Evolutionary conservation across 2,888 invertebrate genomes (phyloP).

Genomic region (Agriotes lineatus): DNA sequence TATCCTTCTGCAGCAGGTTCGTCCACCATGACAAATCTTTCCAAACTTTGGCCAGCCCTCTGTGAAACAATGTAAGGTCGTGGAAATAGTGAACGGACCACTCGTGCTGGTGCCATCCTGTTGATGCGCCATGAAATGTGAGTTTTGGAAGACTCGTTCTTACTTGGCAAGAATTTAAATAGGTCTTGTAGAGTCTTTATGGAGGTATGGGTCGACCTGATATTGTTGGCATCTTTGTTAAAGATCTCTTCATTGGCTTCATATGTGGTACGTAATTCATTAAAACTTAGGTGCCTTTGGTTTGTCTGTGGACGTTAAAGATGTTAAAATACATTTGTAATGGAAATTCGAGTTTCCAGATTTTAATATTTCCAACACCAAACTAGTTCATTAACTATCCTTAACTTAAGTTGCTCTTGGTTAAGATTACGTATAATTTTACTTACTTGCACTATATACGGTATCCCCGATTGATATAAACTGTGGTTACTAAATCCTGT

Average conservation of each 20-base stretch:
- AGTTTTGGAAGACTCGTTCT: conserved; percentile 51
- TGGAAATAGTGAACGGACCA: conserved; percentile 79
- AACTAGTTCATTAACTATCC: too few species aligned
- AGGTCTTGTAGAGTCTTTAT: conserved; percentile 54
- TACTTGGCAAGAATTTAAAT: conserved; percentile 47
- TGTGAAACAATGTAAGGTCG: conserved; percentile 74
- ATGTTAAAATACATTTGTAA: too few species aligned
- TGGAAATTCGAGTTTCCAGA: too few species aligned
- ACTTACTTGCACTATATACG: conserved; percentile 69
- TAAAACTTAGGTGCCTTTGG: conserved; percentile 69
- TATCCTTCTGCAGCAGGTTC: conserved; percentile 77
- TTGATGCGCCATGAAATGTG: conserved; percentile 78
- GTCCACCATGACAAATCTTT: conserved; percentile 82
- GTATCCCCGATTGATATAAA: conserved; percentile 70
- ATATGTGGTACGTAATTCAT: conserved; percentile 72
- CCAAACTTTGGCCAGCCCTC: conserved; percentile 81
- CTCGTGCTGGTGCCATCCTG: conserved; percentile 79
- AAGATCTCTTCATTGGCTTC: conserved; percentile 71
- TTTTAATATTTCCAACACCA: too few species aligned
- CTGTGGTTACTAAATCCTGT: conserved; percentile 70
- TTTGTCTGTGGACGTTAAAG: conserved; percentile 73
- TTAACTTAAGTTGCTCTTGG: too few species aligned
- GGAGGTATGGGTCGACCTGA: conserved; percentile 63
- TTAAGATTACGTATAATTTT: too few species aligned
- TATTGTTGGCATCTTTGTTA: conserved; percentile 73